phyloP scores from a whole-genome alignment of 1,140 invertebrate species.

The Drosophila paulistorum region DNA sequence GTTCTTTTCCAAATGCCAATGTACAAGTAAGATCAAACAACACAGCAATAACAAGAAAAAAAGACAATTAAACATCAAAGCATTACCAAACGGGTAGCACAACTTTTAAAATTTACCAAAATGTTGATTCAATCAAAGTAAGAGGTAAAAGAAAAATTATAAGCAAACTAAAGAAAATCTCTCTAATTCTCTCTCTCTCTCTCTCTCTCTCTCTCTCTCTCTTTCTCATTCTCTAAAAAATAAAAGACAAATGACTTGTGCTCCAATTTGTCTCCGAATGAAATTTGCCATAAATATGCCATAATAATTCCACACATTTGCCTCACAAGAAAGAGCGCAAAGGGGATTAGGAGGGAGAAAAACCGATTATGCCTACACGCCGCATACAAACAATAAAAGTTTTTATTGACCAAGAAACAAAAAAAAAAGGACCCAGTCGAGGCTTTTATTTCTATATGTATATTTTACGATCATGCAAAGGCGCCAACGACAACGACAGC shows the following conservation, averaged over 20 bases:
- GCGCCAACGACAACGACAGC: conserved; percentile 25
- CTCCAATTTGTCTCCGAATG: neutral
- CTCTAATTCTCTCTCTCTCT: too few species aligned
- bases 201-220: too few species aligned
- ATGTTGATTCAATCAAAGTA: neutral
- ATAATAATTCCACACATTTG: conserved; percentile 74
- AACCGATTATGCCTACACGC: conserved; percentile 25
- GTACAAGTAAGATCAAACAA: neutral
- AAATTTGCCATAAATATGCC: conserved; percentile 52
- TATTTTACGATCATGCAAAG: conserved; percentile 74
- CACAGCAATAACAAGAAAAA: neutral
- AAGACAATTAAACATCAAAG: conserved; percentile 5
- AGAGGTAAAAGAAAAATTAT: neutral
- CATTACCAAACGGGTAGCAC: neutral
- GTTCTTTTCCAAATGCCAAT: neutral
- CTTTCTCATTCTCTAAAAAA: too few species aligned
- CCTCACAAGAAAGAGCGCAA: neutral
- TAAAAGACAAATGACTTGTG: neutral
- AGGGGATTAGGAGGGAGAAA: neutral
- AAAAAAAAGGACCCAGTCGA: conserved; percentile 2
- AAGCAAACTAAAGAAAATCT: too few species aligned
- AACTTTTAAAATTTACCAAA: neutral
- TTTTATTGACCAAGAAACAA: conserved; percentile 48
- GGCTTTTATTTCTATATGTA: conserved; percentile 75
- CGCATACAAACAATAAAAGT: conserved; percentile 64